Evolutionary conservation across 1,140 invertebrate genomes (phyloP).

Genomic region (Polyergus mexicanus): DNA sequence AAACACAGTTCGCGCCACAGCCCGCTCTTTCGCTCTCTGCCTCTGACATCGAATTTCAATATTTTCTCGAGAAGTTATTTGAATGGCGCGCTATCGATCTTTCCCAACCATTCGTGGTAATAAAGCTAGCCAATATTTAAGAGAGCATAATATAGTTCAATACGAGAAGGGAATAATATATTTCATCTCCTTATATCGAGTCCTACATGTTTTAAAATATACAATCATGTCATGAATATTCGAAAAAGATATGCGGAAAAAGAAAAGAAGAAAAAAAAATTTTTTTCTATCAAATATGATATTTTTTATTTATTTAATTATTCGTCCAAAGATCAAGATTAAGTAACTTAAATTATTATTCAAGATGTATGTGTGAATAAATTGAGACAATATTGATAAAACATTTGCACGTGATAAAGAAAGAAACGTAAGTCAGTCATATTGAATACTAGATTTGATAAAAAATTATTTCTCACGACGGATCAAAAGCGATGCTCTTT

Average conservation of each 20-base stretch:
- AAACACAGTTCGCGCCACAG: slow-evolving; percentile 28
- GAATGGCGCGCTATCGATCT: slow-evolving; percentile 19
- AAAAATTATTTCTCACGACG: background rate
- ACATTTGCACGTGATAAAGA: background rate
- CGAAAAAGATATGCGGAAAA: background rate
- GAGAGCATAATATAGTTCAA: background rate
- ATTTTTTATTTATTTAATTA: background rate
- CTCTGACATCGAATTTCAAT: slow-evolving; percentile 40
- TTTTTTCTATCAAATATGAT: background rate
- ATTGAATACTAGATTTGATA: background rate
- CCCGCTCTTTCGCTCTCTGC: slow-evolving; percentile 1
- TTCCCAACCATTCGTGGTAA: background rate
- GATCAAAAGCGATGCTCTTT: background rate
- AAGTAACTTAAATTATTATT: background rate
- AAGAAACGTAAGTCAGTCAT: background rate
- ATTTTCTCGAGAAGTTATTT: slow-evolving; percentile 49
- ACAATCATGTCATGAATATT: background rate
- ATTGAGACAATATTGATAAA: background rate
- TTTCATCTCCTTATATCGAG: background rate
- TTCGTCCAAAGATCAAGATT: background rate
- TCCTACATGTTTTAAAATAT: background rate
- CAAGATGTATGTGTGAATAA: background rate
- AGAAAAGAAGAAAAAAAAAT: background rate
- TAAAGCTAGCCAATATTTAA: slow-evolving; percentile 29
- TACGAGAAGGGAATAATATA: slow-evolving; percentile 6